Base-by-base conservation (phyloP, 2,113 vertebrate species). In the Mastomys natalensis region DNA sequence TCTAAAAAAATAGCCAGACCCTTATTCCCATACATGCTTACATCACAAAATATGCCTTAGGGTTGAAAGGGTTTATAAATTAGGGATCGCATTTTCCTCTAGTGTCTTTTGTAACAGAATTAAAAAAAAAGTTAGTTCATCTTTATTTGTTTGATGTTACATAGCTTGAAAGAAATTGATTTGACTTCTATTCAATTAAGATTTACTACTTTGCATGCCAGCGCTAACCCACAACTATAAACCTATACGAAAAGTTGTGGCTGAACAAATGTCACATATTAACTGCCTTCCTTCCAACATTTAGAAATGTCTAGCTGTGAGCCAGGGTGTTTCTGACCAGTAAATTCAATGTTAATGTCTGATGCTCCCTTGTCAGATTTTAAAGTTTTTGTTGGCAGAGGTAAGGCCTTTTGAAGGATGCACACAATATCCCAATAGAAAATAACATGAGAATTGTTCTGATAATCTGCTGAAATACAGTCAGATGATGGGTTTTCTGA, bases 161-260 rank as follows among this genome's bases (percentile, higher is more conserved):
- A 90, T 92, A 93, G 19, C 93, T 97, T 97, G 70, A 93, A 97
- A 93, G 87, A 91, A 90, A 91, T 95, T 96, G 68, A 92, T 95
- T 82, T 96, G 93, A 96, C 91, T 95, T 97, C 73, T 97, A 81
- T 94, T 96, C 97, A 96, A 92, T 97, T 97, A 97, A 77, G 34
- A 97, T 96, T 97, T 96, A 97, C 15, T 84, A 48, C 72, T 91
- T 97, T 95, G 92, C 92, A 68, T 92, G 97, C 87, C 78, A 94
- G 94, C 86, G 87, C 64, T 91, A 94, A 96, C 94, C 82, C 45
- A 73, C 90, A 94, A 93, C 92, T 77, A 90, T 94, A 96, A 97
- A 94, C 82, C 85, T 96, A 91, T 45, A 86, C 86, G 93, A 96
- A 96, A 97, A 97, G 90, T 97, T 96, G 95, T 93, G 88, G 53